A percentile compares a stretch with the other conserved stretches of the same genome.
Conservation (phyloP, 2,888 invertebrate species). For the Cataglyphis altisquamis region DNA sequence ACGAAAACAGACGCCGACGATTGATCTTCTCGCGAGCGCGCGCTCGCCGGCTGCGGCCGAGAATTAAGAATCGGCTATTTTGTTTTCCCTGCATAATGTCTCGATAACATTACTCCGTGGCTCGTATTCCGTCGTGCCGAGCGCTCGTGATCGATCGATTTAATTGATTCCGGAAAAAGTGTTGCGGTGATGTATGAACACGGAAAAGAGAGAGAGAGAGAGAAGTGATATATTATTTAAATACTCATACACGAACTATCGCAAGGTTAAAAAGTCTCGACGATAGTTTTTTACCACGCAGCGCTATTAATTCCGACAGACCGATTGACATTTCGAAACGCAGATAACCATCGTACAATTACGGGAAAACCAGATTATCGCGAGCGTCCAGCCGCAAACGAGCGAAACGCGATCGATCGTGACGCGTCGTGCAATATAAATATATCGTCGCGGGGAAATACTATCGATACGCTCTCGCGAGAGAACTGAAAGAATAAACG, state of each 20-base stretch:
- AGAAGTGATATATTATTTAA: slow-evolving; percentile 26
- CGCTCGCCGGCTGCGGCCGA: not conserved
- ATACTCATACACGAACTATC: slow-evolving; percentile 9
- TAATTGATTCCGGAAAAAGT: slow-evolving; percentile 21
- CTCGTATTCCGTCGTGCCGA: slow-evolving; percentile 1
- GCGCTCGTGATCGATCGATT: slow-evolving; percentile 25
- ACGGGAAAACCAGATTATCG: slow-evolving; percentile 14
- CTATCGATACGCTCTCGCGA: not conserved
- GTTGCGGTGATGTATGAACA: not conserved
- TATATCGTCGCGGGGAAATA: not conserved
- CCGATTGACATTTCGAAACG: slow-evolving; percentile 13
- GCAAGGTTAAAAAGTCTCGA: slow-evolving; percentile 29
- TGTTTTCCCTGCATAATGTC: slow-evolving; percentile 42
- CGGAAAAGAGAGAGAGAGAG: not conserved
- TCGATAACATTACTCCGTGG: slow-evolving; percentile 23
- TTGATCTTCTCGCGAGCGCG: slow-evolving; percentile 54
- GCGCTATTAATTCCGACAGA: slow-evolving; percentile 4
- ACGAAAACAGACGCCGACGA: slow-evolving; percentile 68
- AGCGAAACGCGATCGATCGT: slow-evolving; percentile 20
- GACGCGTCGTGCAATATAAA: not conserved
- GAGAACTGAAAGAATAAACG: not conserved
- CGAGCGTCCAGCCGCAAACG: not conserved
- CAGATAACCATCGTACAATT: slow-evolving; percentile 24
- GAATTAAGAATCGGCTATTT: slow-evolving; percentile 37
- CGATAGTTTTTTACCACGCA: not conserved